A percentile compares a stretch with the other conserved stretches of the same genome.
Evolutionary conservation across 1,140 invertebrate genomes (phyloP).

Genomic region (Archivesica marissinica): DNA sequence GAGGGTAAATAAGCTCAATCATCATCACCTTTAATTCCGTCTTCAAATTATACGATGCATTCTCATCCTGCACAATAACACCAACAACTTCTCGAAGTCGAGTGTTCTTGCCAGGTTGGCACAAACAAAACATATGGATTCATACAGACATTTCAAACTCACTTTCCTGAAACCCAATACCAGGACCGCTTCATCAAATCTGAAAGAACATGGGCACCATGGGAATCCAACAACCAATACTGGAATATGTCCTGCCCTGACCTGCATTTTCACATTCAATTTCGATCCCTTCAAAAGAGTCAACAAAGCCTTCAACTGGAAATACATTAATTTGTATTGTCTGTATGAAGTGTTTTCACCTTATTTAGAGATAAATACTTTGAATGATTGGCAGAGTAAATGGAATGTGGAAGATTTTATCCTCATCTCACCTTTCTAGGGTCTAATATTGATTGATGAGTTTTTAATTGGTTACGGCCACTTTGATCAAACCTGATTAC

Average conservation of each 20-base stretch:
- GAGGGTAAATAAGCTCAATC: too few species aligned
- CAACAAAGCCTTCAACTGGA: background rate
- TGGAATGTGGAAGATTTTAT: conserved; percentile 21
- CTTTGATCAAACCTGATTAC: conserved; percentile 27
- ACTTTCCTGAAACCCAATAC: too few species aligned
- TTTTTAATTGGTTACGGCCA: conserved; percentile 17
- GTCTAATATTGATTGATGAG: conserved; percentile 42
- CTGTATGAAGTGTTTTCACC: conserved; percentile 15
- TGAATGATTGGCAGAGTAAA: conserved; percentile 24
- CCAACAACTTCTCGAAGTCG: too few species aligned
- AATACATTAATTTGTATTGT: conserved; percentile 39
- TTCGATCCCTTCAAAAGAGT: background rate
- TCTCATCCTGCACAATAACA: too few species aligned
- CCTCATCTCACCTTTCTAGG: background rate
- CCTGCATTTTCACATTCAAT: background rate
- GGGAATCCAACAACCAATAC: background rate
- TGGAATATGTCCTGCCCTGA: background rate
- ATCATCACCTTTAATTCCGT: too few species aligned
- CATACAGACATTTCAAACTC: too few species aligned
- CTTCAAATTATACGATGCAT: too few species aligned
- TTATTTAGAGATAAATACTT: conserved; percentile 35
- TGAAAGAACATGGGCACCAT: background rate
- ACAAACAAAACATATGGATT: too few species aligned
- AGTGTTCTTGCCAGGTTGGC: too few species aligned
- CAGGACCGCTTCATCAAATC: too few species aligned